These are phyloP conservation scores for Tetragnatha montana DNA, from an alignment of 2,888 invertebrate species.

Conservation along the genomic window DNA sequence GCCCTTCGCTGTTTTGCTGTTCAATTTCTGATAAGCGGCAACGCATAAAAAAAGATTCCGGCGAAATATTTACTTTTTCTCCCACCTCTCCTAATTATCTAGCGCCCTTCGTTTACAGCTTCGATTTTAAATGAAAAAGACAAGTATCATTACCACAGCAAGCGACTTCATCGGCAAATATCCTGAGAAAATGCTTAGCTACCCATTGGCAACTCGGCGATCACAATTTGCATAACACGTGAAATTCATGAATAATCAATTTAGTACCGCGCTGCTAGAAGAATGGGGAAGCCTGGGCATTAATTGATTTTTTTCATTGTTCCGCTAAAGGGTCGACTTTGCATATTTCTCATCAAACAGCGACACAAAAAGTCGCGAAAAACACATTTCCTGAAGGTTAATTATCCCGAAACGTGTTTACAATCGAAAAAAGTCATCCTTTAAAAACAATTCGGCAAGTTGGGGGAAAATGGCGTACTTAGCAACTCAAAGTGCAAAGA, in stretches of 20 bases:
- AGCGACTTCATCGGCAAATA: slow-evolving; percentile 36
- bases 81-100: not conserved
- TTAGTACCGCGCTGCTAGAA: slow-evolving; percentile 61
- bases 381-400: slow-evolving; percentile 64
- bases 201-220: slow-evolving; percentile 56
- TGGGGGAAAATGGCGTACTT: too few species aligned
- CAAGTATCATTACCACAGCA: not conserved
- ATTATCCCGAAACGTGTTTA: slow-evolving; percentile 68
- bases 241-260: slow-evolving; percentile 70
- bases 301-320: slow-evolving; percentile 70
- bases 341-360: slow-evolving; percentile 70
- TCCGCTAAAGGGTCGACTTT: slow-evolving; percentile 70
- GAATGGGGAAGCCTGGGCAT: slow-evolving; percentile 62
- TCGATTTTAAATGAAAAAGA: not conserved
- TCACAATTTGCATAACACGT: slow-evolving; percentile 68
- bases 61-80: not conserved
- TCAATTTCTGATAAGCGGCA: not conserved
- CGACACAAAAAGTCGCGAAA: slow-evolving; percentile 48
- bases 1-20: not conserved
- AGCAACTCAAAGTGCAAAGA: too few species aligned
- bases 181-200: slow-evolving; percentile 65
- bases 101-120: not conserved
- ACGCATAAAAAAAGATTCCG: not conserved
- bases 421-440: slow-evolving; percentile 57
- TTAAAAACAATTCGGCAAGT: not conserved